These are phyloP conservation scores for Amazona finschi DNA, from an alignment of 2,797 vertebrate genomes.

Conservation along the genomic window DNA sequence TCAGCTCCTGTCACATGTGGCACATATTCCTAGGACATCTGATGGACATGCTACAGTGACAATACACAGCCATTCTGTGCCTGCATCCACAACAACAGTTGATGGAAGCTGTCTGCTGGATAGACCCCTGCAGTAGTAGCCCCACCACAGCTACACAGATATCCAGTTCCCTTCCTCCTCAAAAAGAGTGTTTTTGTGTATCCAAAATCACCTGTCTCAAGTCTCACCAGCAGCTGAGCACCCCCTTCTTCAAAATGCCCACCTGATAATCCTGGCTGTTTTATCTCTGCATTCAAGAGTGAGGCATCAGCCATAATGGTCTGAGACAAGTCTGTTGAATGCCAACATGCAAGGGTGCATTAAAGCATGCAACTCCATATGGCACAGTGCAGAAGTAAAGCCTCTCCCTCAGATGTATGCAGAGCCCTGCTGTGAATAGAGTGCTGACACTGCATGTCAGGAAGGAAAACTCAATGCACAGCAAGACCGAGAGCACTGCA, in stretches of 20 bases:
- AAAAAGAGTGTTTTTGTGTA: neutral
- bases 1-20: neutral
- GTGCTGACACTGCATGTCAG: neutral
- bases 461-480: neutral
- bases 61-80: neutral
- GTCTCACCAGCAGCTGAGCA: neutral
- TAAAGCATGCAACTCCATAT: neutral
- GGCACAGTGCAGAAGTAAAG: neutral
- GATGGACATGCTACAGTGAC: neutral
- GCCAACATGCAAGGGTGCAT: neutral
- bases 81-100: neutral
- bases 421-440: neutral
- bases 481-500: neutral
- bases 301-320: neutral
- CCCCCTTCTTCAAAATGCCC: neutral
- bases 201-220: neutral
- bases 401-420: neutral
- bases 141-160: neutral
- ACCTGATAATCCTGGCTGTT: neutral
- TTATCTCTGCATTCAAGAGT: neutral
- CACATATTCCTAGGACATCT: neutral
- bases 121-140: neutral
- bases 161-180: neutral
- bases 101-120: neutral
- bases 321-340: neutral